These are phyloP conservation scores for Drosophila bocki DNA, from an alignment of 1,140 invertebrate species.

Conservation along the genomic window DNA sequence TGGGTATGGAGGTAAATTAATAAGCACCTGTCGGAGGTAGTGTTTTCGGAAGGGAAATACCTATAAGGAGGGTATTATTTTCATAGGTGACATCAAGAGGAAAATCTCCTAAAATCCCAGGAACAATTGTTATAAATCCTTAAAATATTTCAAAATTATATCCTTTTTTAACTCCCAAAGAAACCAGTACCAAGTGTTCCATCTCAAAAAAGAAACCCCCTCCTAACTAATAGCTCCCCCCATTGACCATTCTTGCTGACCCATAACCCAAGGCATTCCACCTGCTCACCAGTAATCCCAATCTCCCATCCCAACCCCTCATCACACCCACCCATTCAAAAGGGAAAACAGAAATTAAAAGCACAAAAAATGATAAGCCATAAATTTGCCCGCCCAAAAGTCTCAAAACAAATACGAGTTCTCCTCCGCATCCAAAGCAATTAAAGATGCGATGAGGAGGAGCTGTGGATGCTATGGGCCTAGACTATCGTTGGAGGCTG, in stretches of 20 bases:
- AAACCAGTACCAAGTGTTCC: neutral
- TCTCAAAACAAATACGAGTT: slow-evolving; percentile 63
- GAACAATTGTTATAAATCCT: neutral
- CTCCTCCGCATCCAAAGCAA: slow-evolving; percentile 48
- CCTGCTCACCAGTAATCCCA: slow-evolving; percentile 25
- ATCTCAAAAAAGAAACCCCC: neutral
- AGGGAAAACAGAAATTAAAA: slow-evolving; percentile 47
- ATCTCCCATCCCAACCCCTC: neutral
- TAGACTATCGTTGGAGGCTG: slow-evolving; percentile 11
- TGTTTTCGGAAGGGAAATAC: neutral
- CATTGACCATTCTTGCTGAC: slow-evolving; percentile 29
- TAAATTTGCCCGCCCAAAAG: slow-evolving; percentile 55
- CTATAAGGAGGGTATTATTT: slow-evolving; percentile 4
- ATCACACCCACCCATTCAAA: slow-evolving; percentile 36
- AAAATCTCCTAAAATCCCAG: neutral
- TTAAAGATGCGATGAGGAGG: slow-evolving; percentile 59
- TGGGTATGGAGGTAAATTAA: slow-evolving; percentile 25
- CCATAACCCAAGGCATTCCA: slow-evolving; percentile 39
- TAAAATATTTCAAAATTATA: neutral
- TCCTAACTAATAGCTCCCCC: neutral
- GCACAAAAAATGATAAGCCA: slow-evolving; percentile 68
- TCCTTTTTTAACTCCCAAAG: neutral
- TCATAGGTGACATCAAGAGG: too few relatives aligned
- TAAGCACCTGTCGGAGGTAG: slow-evolving; percentile 45
- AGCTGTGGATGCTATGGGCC: neutral